Percentiles rank a stretch among this genome's conserved stretches.
These are phyloP conservation scores for Sylvilagus bachmani DNA, from an alignment of 2,113 vertebrate species.

Conservation along the genomic window DNA sequence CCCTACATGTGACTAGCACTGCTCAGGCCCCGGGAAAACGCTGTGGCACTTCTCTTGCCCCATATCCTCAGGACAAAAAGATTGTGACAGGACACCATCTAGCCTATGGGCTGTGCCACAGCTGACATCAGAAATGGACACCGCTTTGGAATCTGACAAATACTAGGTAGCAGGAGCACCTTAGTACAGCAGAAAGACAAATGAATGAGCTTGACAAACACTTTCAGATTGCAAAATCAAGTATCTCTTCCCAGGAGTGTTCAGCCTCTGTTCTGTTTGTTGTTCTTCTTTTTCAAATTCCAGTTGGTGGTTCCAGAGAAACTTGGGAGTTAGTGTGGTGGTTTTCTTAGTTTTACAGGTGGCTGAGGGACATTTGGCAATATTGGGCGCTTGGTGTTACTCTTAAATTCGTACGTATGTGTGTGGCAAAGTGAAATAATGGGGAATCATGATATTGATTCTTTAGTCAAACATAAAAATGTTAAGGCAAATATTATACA, in stretches of 20 bases:
- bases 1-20: background rate
- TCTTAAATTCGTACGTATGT: background rate
- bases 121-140: background rate
- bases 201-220: background rate
- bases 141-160: background rate
- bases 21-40: background rate
- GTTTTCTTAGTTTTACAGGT: background rate
- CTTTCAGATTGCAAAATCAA: conserved; percentile 5
- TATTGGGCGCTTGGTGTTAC: background rate
- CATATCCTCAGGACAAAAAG: background rate
- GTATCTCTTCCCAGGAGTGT: background rate
- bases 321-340: background rate
- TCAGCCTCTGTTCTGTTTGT: background rate
- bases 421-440: background rate
- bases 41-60: background rate
- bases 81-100: background rate
- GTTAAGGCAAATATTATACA: background rate
- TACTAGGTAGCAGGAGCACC: background rate
- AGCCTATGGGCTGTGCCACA: background rate
- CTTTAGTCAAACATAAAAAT: conserved; percentile 39
- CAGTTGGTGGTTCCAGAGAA: background rate
- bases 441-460: conserved; percentile 8
- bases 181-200: background rate
- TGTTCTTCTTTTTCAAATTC: background rate
- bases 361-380: background rate